Conservation (phyloP, 2,113 vertebrate species). For the Atlantisia rogersi region DNA sequence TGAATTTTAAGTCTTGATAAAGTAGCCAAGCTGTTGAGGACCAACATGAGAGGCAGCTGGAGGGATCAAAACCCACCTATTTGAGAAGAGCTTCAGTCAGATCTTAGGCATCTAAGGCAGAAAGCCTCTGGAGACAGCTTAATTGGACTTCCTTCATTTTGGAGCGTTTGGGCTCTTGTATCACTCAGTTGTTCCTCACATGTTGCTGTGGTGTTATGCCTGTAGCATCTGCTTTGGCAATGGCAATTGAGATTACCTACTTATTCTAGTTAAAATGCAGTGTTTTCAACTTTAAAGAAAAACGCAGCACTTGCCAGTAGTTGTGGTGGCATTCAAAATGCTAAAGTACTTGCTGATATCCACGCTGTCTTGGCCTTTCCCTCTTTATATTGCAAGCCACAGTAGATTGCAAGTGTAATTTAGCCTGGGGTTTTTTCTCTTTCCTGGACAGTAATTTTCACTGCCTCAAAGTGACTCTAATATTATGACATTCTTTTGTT, state of each 20-base stretch:
- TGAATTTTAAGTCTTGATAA: not conserved
- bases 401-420: not conserved
- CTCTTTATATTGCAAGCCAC: not conserved
- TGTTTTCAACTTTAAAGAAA: not conserved
- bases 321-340: not conserved
- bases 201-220: not conserved
- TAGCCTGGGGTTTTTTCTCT: not conserved
- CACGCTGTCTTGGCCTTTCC: not conserved
- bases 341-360: not conserved
- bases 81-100: not conserved
- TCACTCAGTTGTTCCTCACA: not conserved
- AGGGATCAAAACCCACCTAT: not conserved
- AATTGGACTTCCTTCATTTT: not conserved
- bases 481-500: not conserved
- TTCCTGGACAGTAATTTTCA: not conserved
- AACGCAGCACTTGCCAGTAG: not conserved
- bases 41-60: not conserved
- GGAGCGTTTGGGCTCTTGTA: not conserved
- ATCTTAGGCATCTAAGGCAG: not conserved
- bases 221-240: not conserved
- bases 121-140: not conserved
- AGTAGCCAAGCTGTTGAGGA: not conserved
- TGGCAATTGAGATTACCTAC: not conserved
- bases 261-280: not conserved
- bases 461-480: not conserved